These are phyloP conservation scores for Helobdella robusta DNA, from an alignment of 2,888 invertebrate species.

Conservation along the genomic window DNA sequence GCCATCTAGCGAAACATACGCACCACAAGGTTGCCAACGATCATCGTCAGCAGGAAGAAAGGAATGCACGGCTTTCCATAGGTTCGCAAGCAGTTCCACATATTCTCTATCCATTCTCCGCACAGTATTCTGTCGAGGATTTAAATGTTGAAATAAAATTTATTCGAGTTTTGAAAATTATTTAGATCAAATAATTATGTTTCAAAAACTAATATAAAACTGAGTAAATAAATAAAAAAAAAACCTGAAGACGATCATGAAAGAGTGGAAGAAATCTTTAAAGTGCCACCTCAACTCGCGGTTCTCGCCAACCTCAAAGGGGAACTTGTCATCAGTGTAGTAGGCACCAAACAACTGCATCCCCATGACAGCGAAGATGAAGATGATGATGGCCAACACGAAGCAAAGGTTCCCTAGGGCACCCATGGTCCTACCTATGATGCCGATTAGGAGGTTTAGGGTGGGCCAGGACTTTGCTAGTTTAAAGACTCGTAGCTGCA, in stretches of 20 bases:
- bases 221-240: conserved; percentile 8
- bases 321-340: conserved; percentile 60
- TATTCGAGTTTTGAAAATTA: not conserved
- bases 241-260: conserved; percentile 90
- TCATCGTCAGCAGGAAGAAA: conserved; percentile 93
- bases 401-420: conserved; percentile 91
- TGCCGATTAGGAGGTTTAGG: conserved; percentile 90
- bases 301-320: conserved; percentile 40
- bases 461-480: conserved; percentile 98
- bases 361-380: conserved; percentile 99
- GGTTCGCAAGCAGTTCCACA: conserved; percentile 97
- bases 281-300: conserved; percentile 92
- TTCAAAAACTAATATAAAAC: not conserved
- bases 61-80: conserved; percentile 84
- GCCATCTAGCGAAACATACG: too few relatives aligned
- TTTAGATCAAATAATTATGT: not conserved
- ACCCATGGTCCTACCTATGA: conserved; percentile 95
- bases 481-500: conserved; percentile 94
- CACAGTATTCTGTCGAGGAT: conserved; percentile 60
- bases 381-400: conserved; percentile 95
- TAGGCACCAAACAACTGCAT: conserved; percentile 86
- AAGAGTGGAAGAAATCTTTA: conserved; percentile 95
- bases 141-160: not conserved
- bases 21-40: conserved; percentile 97
- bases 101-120: conserved; percentile 98